Evolutionary conservation across 2,888 invertebrate genomes (phyloP).

Genomic region (Drosophila falleni): DNA sequence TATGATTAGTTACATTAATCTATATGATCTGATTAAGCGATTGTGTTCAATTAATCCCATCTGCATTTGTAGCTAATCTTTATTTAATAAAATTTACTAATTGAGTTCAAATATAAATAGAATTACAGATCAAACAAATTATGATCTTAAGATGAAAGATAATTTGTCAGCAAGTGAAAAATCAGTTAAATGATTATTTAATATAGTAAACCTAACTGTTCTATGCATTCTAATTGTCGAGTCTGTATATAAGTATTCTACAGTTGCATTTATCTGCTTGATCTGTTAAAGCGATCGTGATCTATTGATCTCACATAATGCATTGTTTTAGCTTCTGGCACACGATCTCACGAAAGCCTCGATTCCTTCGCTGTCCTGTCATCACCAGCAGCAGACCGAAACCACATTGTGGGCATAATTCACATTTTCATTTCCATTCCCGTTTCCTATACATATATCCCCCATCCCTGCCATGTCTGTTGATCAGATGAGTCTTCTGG

Average conservation of each 20-base stretch:
- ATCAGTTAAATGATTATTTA: not conserved
- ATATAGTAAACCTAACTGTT: not conserved
- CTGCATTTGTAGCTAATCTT: conserved; percentile 2
- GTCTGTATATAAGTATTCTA: not conserved
- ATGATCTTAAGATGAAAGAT: not conserved
- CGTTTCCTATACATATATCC: conserved; percentile 19
- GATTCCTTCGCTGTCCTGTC: conserved; percentile 50
- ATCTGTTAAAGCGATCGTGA: conserved; percentile 53
- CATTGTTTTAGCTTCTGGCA: conserved; percentile 64
- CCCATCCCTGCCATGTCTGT: not conserved
- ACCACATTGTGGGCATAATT: conserved; percentile 69
- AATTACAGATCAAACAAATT: not conserved
- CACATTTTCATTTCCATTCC: conserved; percentile 57
- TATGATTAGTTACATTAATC: not conserved
- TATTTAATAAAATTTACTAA: not conserved
- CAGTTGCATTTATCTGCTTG: conserved; percentile 15
- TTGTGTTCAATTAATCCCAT: conserved; percentile 64
- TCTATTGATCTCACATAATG: conserved; percentile 60
- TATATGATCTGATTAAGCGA: conserved; percentile 18
- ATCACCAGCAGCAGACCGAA: conserved; percentile 56
- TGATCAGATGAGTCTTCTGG: conserved; percentile 51
- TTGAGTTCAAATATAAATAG: not conserved
- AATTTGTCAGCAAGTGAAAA: too few species aligned
- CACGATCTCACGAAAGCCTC: conserved; percentile 59
- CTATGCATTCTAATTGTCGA: conserved; percentile 19